Evolutionary conservation across 2,888 invertebrate genomes (phyloP).

Genomic region (Tenthredo scrophulariae): DNA sequence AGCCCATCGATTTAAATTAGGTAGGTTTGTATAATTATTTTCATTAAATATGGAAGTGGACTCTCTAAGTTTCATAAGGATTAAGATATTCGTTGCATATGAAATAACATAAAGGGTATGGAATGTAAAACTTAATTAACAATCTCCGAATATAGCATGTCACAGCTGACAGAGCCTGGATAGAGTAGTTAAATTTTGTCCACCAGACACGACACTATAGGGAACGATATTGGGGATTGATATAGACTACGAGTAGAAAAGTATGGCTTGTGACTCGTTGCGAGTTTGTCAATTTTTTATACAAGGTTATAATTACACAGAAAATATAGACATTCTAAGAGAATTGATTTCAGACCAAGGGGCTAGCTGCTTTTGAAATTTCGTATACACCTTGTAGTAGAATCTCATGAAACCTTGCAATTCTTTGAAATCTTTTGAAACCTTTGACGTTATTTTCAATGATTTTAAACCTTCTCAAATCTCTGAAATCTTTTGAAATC

Average conservation of each 20-base stretch:
- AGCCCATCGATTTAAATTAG: no score
- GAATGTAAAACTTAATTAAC: no score
- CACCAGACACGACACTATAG: no score
- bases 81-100: no score
- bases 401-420: background rate
- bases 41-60: no score
- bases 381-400: background rate
- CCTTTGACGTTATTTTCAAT: background rate
- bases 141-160: no score
- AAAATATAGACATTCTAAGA: background rate
- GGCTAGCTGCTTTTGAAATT: background rate
- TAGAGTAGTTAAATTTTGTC: no score
- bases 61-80: no score
- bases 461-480: background rate
- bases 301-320: background rate
- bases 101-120: no score
- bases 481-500: background rate
- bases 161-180: no score
- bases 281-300: background rate
- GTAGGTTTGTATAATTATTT: no score
- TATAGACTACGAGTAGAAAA: background rate
- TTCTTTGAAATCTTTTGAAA: background rate
- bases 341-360: background rate
- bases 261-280: background rate
- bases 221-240: background rate